Conservation (phyloP, 2,113 vertebrate genomes). For the Pseudonaja textilis region DNA sequence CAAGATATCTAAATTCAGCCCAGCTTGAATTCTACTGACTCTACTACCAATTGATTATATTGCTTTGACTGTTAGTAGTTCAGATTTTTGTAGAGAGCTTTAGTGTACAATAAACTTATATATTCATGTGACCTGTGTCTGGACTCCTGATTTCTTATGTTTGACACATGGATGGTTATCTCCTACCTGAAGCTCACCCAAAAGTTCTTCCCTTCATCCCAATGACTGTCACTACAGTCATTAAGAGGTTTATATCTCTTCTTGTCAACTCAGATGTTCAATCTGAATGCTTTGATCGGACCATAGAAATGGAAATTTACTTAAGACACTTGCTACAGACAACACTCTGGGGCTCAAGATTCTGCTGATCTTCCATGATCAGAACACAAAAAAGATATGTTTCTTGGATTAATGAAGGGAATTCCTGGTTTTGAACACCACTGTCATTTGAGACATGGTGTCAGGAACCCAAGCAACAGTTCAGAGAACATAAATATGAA, state of each 20-base stretch:
- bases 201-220: neutral
- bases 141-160: neutral
- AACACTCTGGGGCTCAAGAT: neutral
- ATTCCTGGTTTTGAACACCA: neutral
- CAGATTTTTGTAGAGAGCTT: neutral
- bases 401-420: neutral
- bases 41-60: neutral
- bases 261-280: neutral
- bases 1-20: neutral
- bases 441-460: neutral
- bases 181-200: neutral
- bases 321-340: neutral
- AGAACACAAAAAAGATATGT: neutral
- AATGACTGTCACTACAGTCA: neutral
- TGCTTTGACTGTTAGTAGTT: neutral
- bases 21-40: neutral
- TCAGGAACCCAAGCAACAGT: neutral
- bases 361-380: neutral
- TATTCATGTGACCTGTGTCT: neutral
- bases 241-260: neutral
- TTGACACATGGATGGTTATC: neutral
- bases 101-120: neutral
- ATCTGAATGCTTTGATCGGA: neutral
- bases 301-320: neutral
- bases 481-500: neutral